Evolutionary conservation across 1,140 invertebrate genomes (phyloP), one percentile per base, ranked within the genome.

Genomic region (Cardiocondyla obscurior): DNA sequence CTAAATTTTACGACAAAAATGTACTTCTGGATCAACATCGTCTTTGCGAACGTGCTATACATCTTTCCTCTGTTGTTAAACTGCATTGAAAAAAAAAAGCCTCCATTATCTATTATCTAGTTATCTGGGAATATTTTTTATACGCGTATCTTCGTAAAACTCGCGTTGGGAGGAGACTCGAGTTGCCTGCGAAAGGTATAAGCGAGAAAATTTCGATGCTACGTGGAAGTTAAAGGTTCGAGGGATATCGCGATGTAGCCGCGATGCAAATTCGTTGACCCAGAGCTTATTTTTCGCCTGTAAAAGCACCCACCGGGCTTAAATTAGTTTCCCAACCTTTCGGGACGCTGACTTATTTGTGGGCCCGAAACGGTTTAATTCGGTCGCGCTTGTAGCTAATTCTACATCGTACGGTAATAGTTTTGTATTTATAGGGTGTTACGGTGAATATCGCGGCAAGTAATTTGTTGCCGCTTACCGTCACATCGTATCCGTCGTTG

Each of bases 301-400:
- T 79, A 69, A 69, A 79, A 69, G 69, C 46, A 42, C 62, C 25
- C n/a, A 69, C 46, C 62, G 60, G 60, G 64, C 58, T 79, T 79
- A 79, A 79, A 79, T 79, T 69, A 69, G 33, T 69, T 53, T 2
- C 46, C 33, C 25, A 69, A n/a, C 30, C 33, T 53, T 7, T 39
- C 46, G 60, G n/a, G 46, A 42, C 28, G 36, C 19, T 46, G n/a
- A 67, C 51, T 79, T 79, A 79, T 79, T 79, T 69, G 62, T 67
- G 46, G 74, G 73, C 62, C 33, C 62, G 44, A 79, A 67, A 79
- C 46, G 49, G 64, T 79, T 79, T 79, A 69, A 79, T 79, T 79
- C 25, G 62, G 62, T 79, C 46, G 4, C 74, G 49, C 33, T 79
- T 39, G 46, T 30, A 36, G 62, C 74, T 79, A 79, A 79, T 67